Evolutionary conservation across 2,888 invertebrate genomes (phyloP).

Genomic region (Exephanes ischioxanthus): DNA sequence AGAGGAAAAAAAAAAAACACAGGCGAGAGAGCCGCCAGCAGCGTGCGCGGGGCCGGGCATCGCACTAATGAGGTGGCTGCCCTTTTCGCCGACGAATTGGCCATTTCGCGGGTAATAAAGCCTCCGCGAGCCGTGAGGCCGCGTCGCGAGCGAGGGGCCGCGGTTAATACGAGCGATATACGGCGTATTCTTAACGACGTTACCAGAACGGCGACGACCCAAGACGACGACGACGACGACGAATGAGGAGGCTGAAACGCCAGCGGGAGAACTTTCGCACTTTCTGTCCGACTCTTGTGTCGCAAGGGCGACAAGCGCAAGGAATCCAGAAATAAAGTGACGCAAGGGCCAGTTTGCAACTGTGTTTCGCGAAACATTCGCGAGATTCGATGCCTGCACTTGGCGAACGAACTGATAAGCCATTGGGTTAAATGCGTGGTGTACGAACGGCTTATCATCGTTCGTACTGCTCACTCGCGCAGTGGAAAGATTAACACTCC

Average conservation of each 20-base stretch:
- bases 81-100: slow-evolving; percentile 77
- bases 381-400: neutral
- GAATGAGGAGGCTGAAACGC: slow-evolving; percentile 38
- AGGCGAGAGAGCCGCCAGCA: slow-evolving; percentile 25
- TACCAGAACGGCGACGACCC: slow-evolving; percentile 67
- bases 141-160: slow-evolving; percentile 49
- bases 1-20: slow-evolving; percentile 60
- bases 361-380: slow-evolving; percentile 30
- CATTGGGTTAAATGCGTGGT: slow-evolving; percentile 22
- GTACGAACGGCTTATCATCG: slow-evolving; percentile 31
- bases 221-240: slow-evolving; percentile 62
- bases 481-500: neutral
- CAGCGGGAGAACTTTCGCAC: slow-evolving; percentile 48
- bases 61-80: slow-evolving; percentile 79
- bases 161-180: slow-evolving; percentile 65
- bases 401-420: slow-evolving; percentile 26
- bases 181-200: slow-evolving; percentile 52
- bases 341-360: slow-evolving; percentile 46
- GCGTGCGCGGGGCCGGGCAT: slow-evolving; percentile 47
- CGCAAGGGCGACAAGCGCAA: slow-evolving; percentile 53
- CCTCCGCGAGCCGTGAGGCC: slow-evolving; percentile 69
- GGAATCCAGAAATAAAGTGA: slow-evolving; percentile 47
- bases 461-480: neutral
- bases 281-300: slow-evolving; percentile 32
- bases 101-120: slow-evolving; percentile 79